phyloP scores from a whole-genome alignment of 2,113 vertebrate genomes.

The Tachuris rubrigastra region DNA sequence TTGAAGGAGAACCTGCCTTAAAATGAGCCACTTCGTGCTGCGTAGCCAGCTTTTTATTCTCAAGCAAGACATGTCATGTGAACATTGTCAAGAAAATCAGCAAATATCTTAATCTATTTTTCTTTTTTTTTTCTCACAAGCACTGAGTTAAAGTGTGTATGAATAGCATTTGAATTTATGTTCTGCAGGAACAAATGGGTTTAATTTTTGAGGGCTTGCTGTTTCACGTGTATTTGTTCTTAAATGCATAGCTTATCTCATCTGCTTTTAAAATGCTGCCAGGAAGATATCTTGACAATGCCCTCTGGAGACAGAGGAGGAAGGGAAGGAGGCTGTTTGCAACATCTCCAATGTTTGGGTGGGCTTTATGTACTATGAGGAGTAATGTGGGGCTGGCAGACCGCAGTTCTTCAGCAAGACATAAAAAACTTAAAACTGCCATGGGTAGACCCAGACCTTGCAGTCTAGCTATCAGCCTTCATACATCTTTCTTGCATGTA shows the following conservation, averaged over 20 bases:
- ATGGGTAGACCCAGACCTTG: background rate
- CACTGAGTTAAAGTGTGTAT: background rate
- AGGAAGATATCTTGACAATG: background rate
- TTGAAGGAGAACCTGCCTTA: background rate
- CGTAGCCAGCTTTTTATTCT: background rate
- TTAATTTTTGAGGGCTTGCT: background rate
- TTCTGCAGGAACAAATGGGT: background rate
- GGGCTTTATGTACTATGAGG: accelerated
- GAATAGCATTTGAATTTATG: background rate
- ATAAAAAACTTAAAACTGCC: background rate
- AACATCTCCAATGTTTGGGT: background rate
- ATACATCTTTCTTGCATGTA: background rate
- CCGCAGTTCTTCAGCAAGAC: background rate
- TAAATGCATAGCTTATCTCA: background rate
- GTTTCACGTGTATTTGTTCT: background rate
- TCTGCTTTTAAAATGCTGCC: background rate
- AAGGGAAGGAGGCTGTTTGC: background rate
- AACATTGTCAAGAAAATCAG: background rate
- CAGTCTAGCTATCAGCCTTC: background rate
- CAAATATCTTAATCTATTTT: background rate
- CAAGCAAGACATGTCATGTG: background rate
- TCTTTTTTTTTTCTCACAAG: background rate
- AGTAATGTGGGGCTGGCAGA: background rate
- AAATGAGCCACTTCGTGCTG: background rate
- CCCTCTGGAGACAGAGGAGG: background rate